Evolutionary conservation across 2,797 vertebrate species (phyloP).

Genomic region (Aphelocoma californica): DNA sequence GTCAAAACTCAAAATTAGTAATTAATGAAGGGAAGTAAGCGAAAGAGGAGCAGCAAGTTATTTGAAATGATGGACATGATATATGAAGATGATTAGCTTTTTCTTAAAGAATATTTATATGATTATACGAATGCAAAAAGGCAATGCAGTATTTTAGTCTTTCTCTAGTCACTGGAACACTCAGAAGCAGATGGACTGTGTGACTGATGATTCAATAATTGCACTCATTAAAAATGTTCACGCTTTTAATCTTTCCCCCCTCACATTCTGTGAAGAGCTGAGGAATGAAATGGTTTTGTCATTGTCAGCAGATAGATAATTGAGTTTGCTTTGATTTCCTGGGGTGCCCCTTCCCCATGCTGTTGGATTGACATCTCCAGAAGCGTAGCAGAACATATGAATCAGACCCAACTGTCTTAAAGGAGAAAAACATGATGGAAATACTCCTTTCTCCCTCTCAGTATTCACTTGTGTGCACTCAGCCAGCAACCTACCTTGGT

Average conservation of each 20-base stretch:
- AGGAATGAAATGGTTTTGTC: slow-evolving; percentile 75
- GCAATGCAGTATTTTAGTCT: slow-evolving; percentile 65
- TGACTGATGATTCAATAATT: slow-evolving; percentile 81
- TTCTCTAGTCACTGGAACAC: slow-evolving; percentile 63
- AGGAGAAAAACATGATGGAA: slow-evolving; percentile 8
- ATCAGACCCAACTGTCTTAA: slow-evolving; percentile 44
- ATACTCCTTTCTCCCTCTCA: not conserved
- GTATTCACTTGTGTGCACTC: not conserved
- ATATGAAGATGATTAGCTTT: slow-evolving; percentile 63
- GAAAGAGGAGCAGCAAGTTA: slow-evolving; percentile 41
- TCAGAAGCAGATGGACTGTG: slow-evolving; percentile 75
- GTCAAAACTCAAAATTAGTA: slow-evolving; percentile 57
- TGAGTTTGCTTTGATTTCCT: slow-evolving; percentile 76
- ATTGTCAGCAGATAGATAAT: slow-evolving; percentile 76
- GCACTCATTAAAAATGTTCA: slow-evolving; percentile 80
- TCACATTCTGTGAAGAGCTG: slow-evolving; percentile 68
- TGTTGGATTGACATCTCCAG: slow-evolving; percentile 59
- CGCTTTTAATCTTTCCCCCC: slow-evolving; percentile 70
- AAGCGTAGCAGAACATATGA: slow-evolving; percentile 46
- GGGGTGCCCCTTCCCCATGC: slow-evolving; percentile 51
- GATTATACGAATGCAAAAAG: slow-evolving; percentile 68
- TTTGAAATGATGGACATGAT: slow-evolving; percentile 49
- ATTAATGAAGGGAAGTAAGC: slow-evolving; percentile 58
- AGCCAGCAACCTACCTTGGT: not conserved
- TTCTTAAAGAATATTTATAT: slow-evolving; percentile 68